Conservation (phyloP, 2,113 vertebrate species). For the Tragelaphus strepsiceros region DNA sequence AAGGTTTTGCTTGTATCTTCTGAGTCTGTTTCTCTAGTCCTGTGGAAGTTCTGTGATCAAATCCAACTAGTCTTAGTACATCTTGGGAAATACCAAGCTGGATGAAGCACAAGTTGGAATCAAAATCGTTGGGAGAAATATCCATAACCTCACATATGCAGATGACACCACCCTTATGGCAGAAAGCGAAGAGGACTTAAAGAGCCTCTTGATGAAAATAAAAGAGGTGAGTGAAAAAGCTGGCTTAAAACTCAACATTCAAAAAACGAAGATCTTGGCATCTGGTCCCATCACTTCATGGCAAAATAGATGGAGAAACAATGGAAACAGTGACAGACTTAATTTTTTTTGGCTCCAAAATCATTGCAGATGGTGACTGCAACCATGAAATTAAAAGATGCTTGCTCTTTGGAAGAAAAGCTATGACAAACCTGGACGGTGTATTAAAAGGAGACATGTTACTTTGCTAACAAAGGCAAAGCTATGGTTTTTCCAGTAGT, state of each 20-base stretch:
- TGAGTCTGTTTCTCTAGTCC: not conserved
- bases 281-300: not conserved
- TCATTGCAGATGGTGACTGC: not conserved
- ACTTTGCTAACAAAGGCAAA: not conserved
- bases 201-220: not conserved
- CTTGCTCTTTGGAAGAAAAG: not conserved
- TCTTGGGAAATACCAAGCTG: not conserved
- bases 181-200: not conserved
- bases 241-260: not conserved
- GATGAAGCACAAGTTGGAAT: not conserved
- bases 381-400: not conserved
- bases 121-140: not conserved
- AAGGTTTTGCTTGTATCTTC: not conserved
- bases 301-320: not conserved
- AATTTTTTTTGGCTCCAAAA: accelerated
- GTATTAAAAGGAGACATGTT: not conserved
- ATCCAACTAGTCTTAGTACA: not conserved
- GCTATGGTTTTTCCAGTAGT: not conserved
- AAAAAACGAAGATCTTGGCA: not conserved
- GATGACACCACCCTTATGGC: not conserved
- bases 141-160: not conserved
- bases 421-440: not conserved
- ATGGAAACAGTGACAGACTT: not conserved
- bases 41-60: not conserved
- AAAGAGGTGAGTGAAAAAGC: not conserved